Percentiles rank a stretch among this genome's conserved stretches.
Evolutionary conservation across 2,113 vertebrate genomes (phyloP).

Genomic region (Syrrhaptes paradoxus): DNA sequence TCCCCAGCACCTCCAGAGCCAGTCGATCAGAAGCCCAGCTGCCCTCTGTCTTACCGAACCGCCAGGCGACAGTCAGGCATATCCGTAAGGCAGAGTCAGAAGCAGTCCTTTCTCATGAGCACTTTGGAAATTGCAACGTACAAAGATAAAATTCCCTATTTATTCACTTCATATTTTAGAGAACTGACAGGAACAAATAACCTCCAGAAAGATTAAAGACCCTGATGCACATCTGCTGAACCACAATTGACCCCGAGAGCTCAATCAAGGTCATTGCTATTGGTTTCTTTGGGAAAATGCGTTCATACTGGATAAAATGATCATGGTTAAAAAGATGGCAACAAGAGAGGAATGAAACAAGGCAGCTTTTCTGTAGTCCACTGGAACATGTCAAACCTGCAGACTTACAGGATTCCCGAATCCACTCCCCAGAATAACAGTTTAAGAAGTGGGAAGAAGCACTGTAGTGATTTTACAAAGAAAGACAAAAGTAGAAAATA

Average conservation of each 20-base stretch:
- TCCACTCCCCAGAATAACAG: neutral
- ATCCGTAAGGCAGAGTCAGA: neutral
- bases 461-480: neutral
- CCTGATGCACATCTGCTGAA: neutral
- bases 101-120: neutral
- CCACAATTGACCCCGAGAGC: neutral
- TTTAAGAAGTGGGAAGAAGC: neutral
- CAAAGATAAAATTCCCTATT: neutral
- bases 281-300: neutral
- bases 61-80: neutral
- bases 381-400: neutral
- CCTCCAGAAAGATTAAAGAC: neutral
- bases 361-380: neutral
- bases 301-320: neutral
- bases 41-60: neutral
- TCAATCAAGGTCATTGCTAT: neutral
- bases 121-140: neutral
- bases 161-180: neutral
- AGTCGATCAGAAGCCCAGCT: accelerated
- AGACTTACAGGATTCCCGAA: neutral
- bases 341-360: neutral
- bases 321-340: neutral
- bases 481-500: neutral
- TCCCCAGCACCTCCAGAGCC: neutral
- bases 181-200: neutral